Conservation (phyloP, 2,113 vertebrate genomes). For the Guaruba guarouba region DNA sequence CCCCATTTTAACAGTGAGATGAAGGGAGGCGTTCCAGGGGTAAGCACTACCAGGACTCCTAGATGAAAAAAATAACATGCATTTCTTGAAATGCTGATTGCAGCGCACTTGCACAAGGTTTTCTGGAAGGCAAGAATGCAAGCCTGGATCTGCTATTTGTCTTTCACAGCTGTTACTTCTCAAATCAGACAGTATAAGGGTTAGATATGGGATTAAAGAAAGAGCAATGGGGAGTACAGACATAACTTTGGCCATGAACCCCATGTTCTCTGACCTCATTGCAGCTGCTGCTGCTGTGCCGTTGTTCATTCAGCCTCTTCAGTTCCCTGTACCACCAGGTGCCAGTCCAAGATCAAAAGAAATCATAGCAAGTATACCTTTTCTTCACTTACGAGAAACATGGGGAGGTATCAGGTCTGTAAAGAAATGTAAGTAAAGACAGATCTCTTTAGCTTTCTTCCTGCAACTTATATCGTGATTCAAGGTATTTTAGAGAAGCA, state of each 20-base stretch:
- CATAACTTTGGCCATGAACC: not conserved
- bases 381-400: not conserved
- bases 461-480: not conserved
- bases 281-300: not conserved
- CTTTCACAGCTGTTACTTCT: not conserved
- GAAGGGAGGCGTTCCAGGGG: not conserved
- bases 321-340: not conserved
- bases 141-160: not conserved
- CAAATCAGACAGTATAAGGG: not conserved
- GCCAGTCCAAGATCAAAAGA: not conserved
- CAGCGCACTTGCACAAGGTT: not conserved
- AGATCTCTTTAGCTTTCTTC: not conserved
- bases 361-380: not conserved
- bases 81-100: not conserved
- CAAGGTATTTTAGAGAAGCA: not conserved
- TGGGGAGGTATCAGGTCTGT: not conserved
- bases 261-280: not conserved
- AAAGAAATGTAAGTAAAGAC: not conserved
- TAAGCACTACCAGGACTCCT: not conserved
- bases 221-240: not conserved
- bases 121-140: not conserved
- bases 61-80: not conserved
- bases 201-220: not conserved
- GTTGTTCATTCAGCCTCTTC: not conserved
- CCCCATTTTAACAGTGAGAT: not conserved